phyloP scores from a whole-genome alignment of 1,140 invertebrate species.

The Hyles vespertilio region DNA sequence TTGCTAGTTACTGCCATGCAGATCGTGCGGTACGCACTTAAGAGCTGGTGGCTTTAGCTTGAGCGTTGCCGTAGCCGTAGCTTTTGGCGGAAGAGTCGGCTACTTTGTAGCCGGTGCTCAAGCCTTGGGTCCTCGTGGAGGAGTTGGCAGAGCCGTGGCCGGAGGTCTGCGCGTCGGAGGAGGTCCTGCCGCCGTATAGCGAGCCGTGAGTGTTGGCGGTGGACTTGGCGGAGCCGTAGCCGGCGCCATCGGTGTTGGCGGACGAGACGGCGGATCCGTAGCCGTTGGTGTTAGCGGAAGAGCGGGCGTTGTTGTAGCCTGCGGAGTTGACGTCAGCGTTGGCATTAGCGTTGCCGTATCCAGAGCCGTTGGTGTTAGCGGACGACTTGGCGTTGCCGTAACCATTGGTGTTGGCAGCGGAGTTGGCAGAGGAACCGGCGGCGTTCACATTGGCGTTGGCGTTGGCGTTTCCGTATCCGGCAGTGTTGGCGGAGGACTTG shows the following conservation, averaged over 20 bases:
- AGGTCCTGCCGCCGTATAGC: slow-evolving; percentile 33
- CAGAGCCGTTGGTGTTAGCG: slow-evolving; percentile 33
- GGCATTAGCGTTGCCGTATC: slow-evolving; percentile 31
- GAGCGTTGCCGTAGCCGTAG: slow-evolving; percentile 42
- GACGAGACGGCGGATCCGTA: slow-evolving; percentile 25
- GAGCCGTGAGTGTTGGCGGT: slow-evolving; percentile 28
- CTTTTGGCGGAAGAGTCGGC: slow-evolving; percentile 52
- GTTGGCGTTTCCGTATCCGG: slow-evolving; percentile 32
- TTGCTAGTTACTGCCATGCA: slow-evolving; percentile 28
- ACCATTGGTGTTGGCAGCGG: slow-evolving; percentile 35
- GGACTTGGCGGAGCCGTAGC: slow-evolving; percentile 28
- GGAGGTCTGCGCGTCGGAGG: slow-evolving; percentile 42
- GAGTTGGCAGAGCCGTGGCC: slow-evolving; percentile 47
- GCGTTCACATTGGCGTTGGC: slow-evolving; percentile 35
- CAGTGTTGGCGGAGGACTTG: slow-evolving; percentile 36
- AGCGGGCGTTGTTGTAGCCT: slow-evolving; percentile 16
- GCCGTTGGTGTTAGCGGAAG: slow-evolving; percentile 21
- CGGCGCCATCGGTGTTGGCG: slow-evolving; percentile 24
- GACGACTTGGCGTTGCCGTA: slow-evolving; percentile 29
- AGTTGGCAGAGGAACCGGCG: slow-evolving; percentile 33
- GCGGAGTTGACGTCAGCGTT: slow-evolving; percentile 28
- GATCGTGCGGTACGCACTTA: slow-evolving; percentile 18
- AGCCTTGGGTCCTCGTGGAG: slow-evolving; percentile 38
- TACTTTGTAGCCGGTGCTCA: slow-evolving; percentile 43
- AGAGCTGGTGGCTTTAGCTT: slow-evolving; percentile 43